Evolutionary conservation across 2,888 invertebrate species (phyloP), one percentile per base, ranked within the genome.

Genomic region (Pantelozetes paolii): DNA sequence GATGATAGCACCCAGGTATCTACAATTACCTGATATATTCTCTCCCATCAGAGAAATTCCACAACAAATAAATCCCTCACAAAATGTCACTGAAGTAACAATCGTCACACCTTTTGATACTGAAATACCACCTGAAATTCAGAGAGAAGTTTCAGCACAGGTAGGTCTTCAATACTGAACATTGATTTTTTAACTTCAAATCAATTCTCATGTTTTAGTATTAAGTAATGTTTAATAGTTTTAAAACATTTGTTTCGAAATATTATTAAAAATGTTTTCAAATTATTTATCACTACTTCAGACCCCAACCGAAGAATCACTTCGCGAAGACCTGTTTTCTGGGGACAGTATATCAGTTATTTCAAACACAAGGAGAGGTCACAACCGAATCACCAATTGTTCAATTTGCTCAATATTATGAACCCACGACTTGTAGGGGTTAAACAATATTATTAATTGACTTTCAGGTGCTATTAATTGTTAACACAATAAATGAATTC

Each of bases 321-420:
- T 73, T 32, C 30, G 64, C 5, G 73, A 73, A 50, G 67, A 73
- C 20, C 9, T 73, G 18, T 64, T 73, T 30, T 28, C 73, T 15
- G 73, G 64, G 9, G 73, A 73, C 42, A 64, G 42, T 67, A 73
- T 73, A 36, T 73, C 73, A 26, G 73, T 67, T n/a, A n/a, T 73
- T 2, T 20, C 73, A n/a, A 20, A 40, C 2, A 40, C 73, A 26
- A 32, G 73, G 23, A 64, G 62, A 32, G 73, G 57, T 20, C 57
- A 62, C 2, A 73, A 73, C 45, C 64, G 73, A 20, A 67, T 73
- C 26, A 73, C 67, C 18, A 73, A 73, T 42, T 73, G 73, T 50
- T 64, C 73, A n/a, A 67, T 73, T 50, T 73, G 73, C 30, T 69
- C 42, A 18, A 40, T 73, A 30, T 36, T 73, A 9, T 73, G 36